Evolutionary conservation across 2,797 vertebrate genomes (phyloP), one percentile per base, ranked within the genome.

Genomic region (Phaenicophaeus curvirostris): DNA sequence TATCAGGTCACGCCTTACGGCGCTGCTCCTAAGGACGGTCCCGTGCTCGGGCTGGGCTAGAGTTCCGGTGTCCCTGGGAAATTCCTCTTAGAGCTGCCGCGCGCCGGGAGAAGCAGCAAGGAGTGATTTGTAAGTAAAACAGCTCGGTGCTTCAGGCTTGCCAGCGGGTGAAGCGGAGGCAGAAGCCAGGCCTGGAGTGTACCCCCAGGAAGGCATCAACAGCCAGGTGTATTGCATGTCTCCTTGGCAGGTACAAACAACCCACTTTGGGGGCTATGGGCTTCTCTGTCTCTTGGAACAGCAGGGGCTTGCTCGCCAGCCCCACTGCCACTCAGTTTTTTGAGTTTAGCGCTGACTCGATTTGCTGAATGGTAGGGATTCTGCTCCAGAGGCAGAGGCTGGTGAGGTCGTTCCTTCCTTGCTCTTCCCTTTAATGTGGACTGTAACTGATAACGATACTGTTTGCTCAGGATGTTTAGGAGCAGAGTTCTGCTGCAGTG

Each of bases 1-100:
- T 5, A 2, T 19, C 5, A 2, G 9, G 7, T 54, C 1, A 0
- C 41, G 33, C 0, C 3, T 59, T 59, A 13, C 2, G 7, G 66
- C 35, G 67, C 39, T 24, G 4, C 8, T 13, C 33, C 5, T 31
- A 10, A 41, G 4, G 48, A 30, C 12, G 33, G n/a, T 23, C 15
- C 39, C 0, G 2, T 51, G 1, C 20, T 11, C 5, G 21, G 11
- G 48, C 42, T 59, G 42, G 55, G 24, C 21, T 89, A 6, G 31
- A 71, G 25, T 13, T 79, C 9, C 24, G 3, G 4, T 25, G 37
- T 63, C 41, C 13, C 1, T 1, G 28, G 39, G 33, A 33, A 65
- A 27, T 15, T 67, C 6, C 1, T 5, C 39, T 37, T 27, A 42
- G n/a, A 51, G 24, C 39, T 62, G 58, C 28, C 28, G 1, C 1